Conservation (phyloP, 1,140 invertebrate species). For the Frieseomelitta varia region DNA sequence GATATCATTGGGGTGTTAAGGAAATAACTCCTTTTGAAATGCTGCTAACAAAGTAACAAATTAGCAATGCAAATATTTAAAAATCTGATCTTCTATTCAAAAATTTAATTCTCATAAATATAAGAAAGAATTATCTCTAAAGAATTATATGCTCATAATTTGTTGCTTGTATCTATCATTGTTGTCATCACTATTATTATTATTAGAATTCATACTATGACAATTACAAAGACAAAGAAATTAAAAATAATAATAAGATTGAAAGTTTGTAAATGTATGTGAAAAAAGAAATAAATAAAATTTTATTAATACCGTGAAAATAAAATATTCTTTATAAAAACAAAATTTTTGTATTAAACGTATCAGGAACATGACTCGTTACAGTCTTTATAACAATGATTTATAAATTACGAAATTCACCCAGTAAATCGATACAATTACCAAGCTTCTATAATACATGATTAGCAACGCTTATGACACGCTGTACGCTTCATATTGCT, state of each 20-base stretch:
- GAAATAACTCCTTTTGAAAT: not conserved
- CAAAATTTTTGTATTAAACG: too few species aligned
- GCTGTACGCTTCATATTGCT: not conserved
- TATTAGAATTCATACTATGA: not conserved
- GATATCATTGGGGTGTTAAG: constrained; percentile 27
- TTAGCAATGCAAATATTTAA: too few species aligned
- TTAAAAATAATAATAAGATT: too few species aligned
- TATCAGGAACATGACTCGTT: not conserved
- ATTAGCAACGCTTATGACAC: not conserved
- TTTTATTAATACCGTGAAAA: too few species aligned
- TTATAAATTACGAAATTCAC: not conserved
- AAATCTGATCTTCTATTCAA: too few species aligned
- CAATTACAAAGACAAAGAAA: too few species aligned
- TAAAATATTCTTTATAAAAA: too few species aligned
- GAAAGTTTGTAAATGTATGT: too few species aligned
- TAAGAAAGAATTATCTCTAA: not conserved
- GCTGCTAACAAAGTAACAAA: too few species aligned
- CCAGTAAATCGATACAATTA: constrained; percentile 5
- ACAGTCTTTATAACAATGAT: not conserved
- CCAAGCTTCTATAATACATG: not conserved
- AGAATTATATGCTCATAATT: not conserved
- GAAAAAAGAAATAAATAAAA: too few species aligned
- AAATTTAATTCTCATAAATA: too few species aligned
- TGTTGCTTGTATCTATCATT: not conserved
- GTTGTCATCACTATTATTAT: not conserved